phyloP scores from a whole-genome alignment of 1,140 invertebrate genomes.

The Tigriopus japonicus region DNA sequence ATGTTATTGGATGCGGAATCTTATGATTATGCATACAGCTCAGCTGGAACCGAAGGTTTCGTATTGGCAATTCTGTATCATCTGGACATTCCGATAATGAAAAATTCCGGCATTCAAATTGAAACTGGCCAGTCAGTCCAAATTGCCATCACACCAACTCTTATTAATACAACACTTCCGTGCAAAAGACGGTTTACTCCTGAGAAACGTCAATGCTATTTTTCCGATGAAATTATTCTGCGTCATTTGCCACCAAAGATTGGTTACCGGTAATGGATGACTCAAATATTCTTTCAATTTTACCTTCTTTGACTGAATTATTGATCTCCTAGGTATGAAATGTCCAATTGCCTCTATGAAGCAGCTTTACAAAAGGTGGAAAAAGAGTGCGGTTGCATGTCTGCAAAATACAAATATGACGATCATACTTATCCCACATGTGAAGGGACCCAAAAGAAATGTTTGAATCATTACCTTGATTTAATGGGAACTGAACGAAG shows the following conservation, averaged over 20 bases:
- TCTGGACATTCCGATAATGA: background rate
- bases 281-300: background rate
- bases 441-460: background rate
- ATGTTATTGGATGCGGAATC: background rate
- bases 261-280: background rate
- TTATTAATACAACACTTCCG: background rate
- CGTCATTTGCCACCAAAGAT: background rate
- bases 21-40: background rate
- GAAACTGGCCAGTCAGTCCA: background rate
- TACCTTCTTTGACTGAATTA: background rate
- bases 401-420: background rate
- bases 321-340: background rate
- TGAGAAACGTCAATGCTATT: background rate
- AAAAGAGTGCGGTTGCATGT: background rate
- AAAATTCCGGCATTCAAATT: background rate
- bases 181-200: background rate
- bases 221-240: background rate
- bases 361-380: background rate
- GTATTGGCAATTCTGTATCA: background rate
- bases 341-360: background rate
- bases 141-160: background rate
- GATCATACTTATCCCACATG: background rate
- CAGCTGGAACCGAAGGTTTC: background rate
- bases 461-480: background rate
- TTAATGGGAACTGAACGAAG: background rate